Percentiles rank a stretch among this genome's conserved stretches.
Conservation (phyloP, 1,140 invertebrate genomes). For the Hestina assimilis region DNA sequence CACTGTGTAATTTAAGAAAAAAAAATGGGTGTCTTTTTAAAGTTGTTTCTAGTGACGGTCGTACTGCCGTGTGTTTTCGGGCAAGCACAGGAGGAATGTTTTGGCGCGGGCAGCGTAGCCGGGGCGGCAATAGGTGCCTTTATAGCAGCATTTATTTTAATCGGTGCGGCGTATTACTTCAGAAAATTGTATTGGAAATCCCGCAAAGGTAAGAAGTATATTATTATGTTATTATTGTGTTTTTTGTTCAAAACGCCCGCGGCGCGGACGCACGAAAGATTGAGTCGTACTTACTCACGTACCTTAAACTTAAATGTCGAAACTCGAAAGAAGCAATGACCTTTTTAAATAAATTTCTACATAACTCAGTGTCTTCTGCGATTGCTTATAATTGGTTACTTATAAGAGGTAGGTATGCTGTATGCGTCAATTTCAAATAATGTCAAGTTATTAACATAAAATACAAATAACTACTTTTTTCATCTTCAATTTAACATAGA, state of each 20-base stretch:
- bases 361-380: neutral
- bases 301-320: neutral
- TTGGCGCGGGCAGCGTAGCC: conserved; percentile 70
- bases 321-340: neutral
- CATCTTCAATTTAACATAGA: too few species aligned
- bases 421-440: too few species aligned
- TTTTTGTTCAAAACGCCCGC: conserved; percentile 2
- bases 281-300: neutral
- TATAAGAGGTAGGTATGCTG: too few species aligned
- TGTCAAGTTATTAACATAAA: too few species aligned
- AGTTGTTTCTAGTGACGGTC: conserved; percentile 65
- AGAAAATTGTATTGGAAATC: conserved; percentile 74
- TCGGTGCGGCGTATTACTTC: conserved; percentile 63
- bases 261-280: neutral
- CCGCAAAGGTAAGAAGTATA: conserved; percentile 60
- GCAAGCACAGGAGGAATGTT: conserved; percentile 67
- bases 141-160: conserved; percentile 61
- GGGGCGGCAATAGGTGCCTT: conserved; percentile 73
- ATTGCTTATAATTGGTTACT: too few species aligned
- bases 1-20: conserved; percentile 41
- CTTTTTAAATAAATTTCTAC: neutral
- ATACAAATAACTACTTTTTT: too few species aligned
- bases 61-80: conserved; percentile 67
- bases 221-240: conserved; percentile 10
- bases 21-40: conserved; percentile 65